phyloP scores from a whole-genome alignment of 2,797 vertebrate genomes.

The Carcharodon carcharias region DNA sequence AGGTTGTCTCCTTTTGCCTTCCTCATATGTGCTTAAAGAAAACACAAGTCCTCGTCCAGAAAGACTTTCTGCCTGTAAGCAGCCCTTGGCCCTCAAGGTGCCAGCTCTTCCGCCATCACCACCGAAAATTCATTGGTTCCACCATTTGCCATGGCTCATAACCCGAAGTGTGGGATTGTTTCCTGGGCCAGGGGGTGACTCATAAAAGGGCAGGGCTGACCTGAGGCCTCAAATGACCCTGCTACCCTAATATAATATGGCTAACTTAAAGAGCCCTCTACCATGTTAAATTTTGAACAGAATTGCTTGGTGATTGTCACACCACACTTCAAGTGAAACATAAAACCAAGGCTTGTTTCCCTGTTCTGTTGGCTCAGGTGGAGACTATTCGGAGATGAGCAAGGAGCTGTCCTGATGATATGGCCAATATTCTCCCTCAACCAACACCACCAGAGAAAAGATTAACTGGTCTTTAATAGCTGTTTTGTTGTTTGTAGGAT shows the following conservation, averaged over 20 bases:
- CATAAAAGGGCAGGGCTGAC: too few species aligned
- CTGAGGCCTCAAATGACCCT: too few species aligned
- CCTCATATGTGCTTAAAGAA: too few species aligned
- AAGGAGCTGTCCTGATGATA: background rate
- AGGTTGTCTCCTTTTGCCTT: too few species aligned
- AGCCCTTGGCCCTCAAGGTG: too few species aligned
- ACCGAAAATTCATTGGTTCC: too few species aligned
- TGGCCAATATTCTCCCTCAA: background rate
- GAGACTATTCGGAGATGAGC: background rate
- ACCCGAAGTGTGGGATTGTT: too few species aligned
- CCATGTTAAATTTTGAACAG: background rate
- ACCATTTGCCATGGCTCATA: too few species aligned
- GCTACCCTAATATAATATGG: background rate
- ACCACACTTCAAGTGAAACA: background rate
- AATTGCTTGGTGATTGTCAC: background rate
- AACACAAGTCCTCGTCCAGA: too few species aligned
- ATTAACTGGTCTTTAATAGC: background rate
- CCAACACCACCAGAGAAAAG: background rate
- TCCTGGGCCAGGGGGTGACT: too few species aligned
- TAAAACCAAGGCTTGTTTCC: background rate
- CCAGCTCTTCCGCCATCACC: too few species aligned
- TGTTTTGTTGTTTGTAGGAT: background rate
- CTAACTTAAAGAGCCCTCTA: background rate
- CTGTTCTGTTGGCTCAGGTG: background rate
- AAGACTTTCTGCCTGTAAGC: too few species aligned